These are phyloP conservation scores for Brachionichthys hirsutus DNA, from an alignment of 2,113 vertebrate genomes.

Conservation along the genomic window DNA sequence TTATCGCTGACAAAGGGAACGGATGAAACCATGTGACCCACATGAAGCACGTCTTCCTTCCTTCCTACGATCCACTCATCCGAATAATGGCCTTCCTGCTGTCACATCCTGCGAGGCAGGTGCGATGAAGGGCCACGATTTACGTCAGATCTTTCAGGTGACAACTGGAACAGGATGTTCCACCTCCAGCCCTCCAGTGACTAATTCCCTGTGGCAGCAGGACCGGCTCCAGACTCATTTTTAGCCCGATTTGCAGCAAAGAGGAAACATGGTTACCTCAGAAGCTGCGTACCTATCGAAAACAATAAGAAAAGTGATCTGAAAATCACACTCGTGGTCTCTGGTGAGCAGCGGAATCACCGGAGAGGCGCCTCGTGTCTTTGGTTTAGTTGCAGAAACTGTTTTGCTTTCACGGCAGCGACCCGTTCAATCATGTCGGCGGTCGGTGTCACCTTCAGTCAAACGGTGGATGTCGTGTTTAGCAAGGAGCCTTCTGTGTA, in stretches of 20 bases:
- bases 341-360: too few relatives aligned
- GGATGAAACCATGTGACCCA: neutral
- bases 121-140: slow-evolving; percentile 13
- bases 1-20: neutral
- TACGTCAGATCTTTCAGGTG: slow-evolving; percentile 19
- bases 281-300: slow-evolving; percentile 9
- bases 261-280: slow-evolving; percentile 7
- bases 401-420: slow-evolving; percentile 7
- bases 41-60: neutral
- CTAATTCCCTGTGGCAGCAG: slow-evolving; percentile 45
- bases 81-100: neutral
- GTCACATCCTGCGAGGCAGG: slow-evolving; percentile 13
- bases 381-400: neutral
- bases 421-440: slow-evolving; percentile 29
- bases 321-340: too few relatives aligned
- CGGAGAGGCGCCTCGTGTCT: slow-evolving; percentile 1
- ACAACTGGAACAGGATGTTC: slow-evolving; percentile 53
- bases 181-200: slow-evolving; percentile 27
- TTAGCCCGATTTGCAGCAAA: slow-evolving; percentile 22
- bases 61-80: slow-evolving; percentile 2
- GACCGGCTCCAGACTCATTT: slow-evolving; percentile 33
- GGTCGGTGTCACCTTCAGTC: slow-evolving; percentile 33
- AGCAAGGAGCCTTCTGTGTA: slow-evolving; percentile 32
- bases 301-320: slow-evolving; percentile 9
- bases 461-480: slow-evolving; percentile 32